These are phyloP conservation scores for Drosophila lacteicornis DNA, from an alignment of 1,140 invertebrate genomes.

Conservation along the genomic window DNA sequence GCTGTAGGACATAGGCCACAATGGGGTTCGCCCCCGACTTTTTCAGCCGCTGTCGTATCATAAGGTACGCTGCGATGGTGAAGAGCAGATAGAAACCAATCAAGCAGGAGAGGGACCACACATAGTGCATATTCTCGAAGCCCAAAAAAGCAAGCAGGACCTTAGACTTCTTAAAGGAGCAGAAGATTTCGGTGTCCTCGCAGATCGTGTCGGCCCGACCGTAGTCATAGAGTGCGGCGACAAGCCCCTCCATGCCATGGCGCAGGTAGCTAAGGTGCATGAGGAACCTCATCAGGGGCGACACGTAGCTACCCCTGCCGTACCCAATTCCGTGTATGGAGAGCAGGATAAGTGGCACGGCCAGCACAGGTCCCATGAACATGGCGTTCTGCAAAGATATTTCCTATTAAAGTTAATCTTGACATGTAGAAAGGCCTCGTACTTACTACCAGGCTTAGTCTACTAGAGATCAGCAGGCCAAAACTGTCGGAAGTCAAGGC, in stretches of 20 bases:
- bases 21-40: slow-evolving; percentile 52
- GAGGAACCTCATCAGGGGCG: slow-evolving; percentile 89
- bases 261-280: slow-evolving; percentile 94
- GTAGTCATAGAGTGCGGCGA: slow-evolving; percentile 91
- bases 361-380: slow-evolving; percentile 90
- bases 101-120: slow-evolving; percentile 69
- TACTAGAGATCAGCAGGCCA: slow-evolving; percentile 89
- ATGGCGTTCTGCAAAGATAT: slow-evolving; percentile 89
- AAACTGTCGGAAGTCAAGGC: slow-evolving; percentile 91
- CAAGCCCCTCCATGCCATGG: slow-evolving; percentile 90
- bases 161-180: slow-evolving; percentile 88
- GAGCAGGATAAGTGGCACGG: slow-evolving; percentile 91
- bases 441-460: slow-evolving; percentile 90
- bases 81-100: slow-evolving; percentile 76
- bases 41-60: slow-evolving; percentile 76
- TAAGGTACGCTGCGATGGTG: slow-evolving; percentile 68
- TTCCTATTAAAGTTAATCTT: background rate
- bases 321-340: slow-evolving; percentile 91
- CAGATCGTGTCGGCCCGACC: slow-evolving; percentile 89
- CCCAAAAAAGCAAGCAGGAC: slow-evolving; percentile 80
- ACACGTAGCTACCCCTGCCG: slow-evolving; percentile 86
- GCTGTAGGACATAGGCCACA: slow-evolving; percentile 56
- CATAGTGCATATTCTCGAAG: slow-evolving; percentile 73
- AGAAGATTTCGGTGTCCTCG: slow-evolving; percentile 88
- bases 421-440: background rate